Evolutionary conservation across 2,888 invertebrate genomes (phyloP).

Genomic region (Aphelenchoides bicaudatus): DNA sequence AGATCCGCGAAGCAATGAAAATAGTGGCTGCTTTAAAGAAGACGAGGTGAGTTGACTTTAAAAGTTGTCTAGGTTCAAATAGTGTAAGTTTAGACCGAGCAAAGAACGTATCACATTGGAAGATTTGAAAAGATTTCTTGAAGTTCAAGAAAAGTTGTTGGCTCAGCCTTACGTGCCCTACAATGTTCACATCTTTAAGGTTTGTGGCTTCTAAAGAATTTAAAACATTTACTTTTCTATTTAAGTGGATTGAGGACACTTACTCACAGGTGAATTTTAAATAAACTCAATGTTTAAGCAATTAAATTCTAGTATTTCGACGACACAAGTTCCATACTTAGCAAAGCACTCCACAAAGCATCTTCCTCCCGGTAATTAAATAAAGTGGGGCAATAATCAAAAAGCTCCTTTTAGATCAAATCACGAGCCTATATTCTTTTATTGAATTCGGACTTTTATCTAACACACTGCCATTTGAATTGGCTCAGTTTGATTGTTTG

Average conservation of each 20-base stretch:
- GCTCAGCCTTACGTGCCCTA: slow-evolving; percentile 59
- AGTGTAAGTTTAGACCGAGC: slow-evolving; percentile 40
- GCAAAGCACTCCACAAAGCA: slow-evolving; percentile 28
- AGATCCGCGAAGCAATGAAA: slow-evolving; percentile 57
- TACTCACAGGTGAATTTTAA: not conserved
- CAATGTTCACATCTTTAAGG: slow-evolving; percentile 58
- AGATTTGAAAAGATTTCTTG: slow-evolving; percentile 59
- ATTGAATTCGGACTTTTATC: not conserved
- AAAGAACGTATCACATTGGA: slow-evolving; percentile 60
- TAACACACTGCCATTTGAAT: slow-evolving; percentile 3
- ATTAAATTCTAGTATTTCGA: slow-evolving; percentile 53
- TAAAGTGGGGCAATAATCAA: too few relatives aligned
- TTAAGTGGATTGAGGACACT: slow-evolving; percentile 59
- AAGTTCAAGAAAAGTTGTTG: slow-evolving; percentile 57
- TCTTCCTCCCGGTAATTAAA: slow-evolving; percentile 25
- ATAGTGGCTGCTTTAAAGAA: slow-evolving; percentile 60
- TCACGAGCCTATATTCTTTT: slow-evolving; percentile 25
- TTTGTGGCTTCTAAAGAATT: too few relatives aligned
- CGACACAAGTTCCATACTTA: slow-evolving; percentile 33
- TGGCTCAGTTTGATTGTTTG: slow-evolving; percentile 2
- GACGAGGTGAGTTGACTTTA: slow-evolving; percentile 44
- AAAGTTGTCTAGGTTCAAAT: slow-evolving; percentile 5
- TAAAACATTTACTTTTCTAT: too few relatives aligned
- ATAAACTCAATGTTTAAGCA: slow-evolving; percentile 36
- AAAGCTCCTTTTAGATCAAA: too few relatives aligned